phyloP scores from a whole-genome alignment of 92 coral and sea anemone genomes.

The Metridium senile region DNA sequence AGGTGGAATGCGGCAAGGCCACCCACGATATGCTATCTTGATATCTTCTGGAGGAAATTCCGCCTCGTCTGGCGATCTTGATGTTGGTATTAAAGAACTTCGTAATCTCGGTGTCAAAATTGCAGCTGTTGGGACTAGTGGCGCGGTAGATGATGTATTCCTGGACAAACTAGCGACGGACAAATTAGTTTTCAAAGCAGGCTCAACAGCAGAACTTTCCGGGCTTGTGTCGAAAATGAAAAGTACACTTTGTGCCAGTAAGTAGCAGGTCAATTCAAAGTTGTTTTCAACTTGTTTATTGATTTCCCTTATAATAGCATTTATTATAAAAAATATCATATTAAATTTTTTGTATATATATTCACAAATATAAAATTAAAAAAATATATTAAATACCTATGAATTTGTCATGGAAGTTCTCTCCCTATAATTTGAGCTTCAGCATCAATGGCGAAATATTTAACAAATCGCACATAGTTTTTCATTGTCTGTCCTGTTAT shows the following conservation, averaged over 20 bases:
- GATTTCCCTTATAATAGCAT: background rate
- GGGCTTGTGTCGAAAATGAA: slow-evolving; percentile 25
- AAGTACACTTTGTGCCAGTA: slow-evolving; percentile 40
- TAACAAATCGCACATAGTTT: too few species aligned
- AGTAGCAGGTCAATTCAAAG: background rate
- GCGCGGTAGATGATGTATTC: slow-evolving; percentile 34
- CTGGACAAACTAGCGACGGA: slow-evolving; percentile 43
- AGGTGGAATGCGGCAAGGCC: slow-evolving; percentile 56
- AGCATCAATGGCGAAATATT: too few species aligned
- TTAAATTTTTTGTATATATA: too few species aligned
- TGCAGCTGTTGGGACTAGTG: slow-evolving; percentile 60
- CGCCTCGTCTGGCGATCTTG: slow-evolving; percentile 36
- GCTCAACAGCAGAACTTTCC: slow-evolving; percentile 33
- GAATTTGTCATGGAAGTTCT: too few species aligned
- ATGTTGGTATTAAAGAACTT: slow-evolving; percentile 43
- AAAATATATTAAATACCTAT: too few species aligned
- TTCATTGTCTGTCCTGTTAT: too few species aligned
- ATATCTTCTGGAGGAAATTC: slow-evolving; percentile 56
- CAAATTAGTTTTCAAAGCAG: slow-evolving; percentile 36
- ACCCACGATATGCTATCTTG: slow-evolving; percentile 46
- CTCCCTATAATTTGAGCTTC: too few species aligned
- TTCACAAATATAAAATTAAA: too few species aligned
- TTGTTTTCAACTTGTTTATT: background rate
- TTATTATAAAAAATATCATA: background rate
- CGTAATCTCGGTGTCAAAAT: slow-evolving; percentile 53